Evolutionary conservation across 1,140 invertebrate species (phyloP), one percentile per base, ranked within the genome.

Genomic region (Venustaconcha ellipsiformis): DNA sequence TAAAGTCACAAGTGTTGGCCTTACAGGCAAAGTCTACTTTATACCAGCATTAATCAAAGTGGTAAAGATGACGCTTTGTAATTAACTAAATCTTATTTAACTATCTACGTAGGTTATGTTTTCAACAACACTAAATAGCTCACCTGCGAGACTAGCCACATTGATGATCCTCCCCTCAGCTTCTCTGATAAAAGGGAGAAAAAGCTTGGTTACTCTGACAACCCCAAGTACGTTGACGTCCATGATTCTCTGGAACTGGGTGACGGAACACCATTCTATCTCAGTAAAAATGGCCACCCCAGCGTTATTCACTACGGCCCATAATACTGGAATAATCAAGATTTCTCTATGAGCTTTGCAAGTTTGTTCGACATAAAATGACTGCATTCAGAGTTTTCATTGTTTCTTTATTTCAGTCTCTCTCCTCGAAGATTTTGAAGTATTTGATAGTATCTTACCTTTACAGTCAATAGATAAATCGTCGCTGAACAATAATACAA

Each of bases 91-190:
- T 11, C 23, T 62, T 18, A 14, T 62, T n/a, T 8, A 12, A 23
- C 13, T 17, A 23, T 20, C 18, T 23, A 64, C 18, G 15, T 64
- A 20, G 2, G 20, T 14, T 64, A 20, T 14, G 20, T 14, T 64
- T 64, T 1, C 13, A 14, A 18, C 65, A 18, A 67, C n/a, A 6
- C 0, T 11, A 64, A 26, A 26, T 14, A 64, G 14, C 26, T 58
- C 56, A 84, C 87, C 87, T 72, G 87, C 86, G 83, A 97, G 94
- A 85, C 95, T 97, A 14, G 93, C 93, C 2, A 97, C 90, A 70
- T 94, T 94, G 20, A 97, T 93, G 56, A 98, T 91, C 74, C 96
- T 92, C 55, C 91, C 92, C 86, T 82, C 77, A 14, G 81, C 79
- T 30, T 80, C 71, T 18, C 87, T 79, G 5, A 89, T 74, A 12